These are phyloP conservation scores for Columba guinea DNA, from an alignment of 2,797 vertebrate genomes.

Conservation along the genomic window DNA sequence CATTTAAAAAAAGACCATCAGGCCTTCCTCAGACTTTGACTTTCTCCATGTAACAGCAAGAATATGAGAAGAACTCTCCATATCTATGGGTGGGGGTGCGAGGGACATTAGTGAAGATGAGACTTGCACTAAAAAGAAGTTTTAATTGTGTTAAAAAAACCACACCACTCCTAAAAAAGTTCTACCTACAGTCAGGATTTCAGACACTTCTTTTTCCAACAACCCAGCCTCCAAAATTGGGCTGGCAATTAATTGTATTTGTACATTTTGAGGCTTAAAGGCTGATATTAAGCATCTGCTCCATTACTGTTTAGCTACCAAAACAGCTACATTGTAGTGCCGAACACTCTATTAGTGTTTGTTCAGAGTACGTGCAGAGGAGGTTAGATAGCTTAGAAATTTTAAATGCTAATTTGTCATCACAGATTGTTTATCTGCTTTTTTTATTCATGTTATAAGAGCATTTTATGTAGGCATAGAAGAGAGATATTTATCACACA, in stretches of 20 bases:
- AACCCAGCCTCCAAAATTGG: not conserved
- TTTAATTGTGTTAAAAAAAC: conserved; percentile 17
- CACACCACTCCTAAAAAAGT: accelerated
- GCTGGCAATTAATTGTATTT: conserved; percentile 58
- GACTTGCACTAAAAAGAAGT: not conserved
- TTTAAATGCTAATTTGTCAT: conserved; percentile 60
- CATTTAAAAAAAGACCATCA: not conserved
- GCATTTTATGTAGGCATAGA: not conserved
- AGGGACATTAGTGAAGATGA: not conserved
- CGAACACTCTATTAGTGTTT: conserved; percentile 54
- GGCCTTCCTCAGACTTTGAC: not conserved
- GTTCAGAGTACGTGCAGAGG: conserved; percentile 49
- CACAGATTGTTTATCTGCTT: conserved; percentile 51
- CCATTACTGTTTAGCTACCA: conserved; percentile 41
- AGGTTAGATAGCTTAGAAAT: conserved; percentile 53
- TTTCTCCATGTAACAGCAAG: not conserved
- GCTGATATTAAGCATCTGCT: conserved; percentile 70
- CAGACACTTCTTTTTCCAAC: not conserved
- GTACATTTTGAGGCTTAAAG: conserved; percentile 61
- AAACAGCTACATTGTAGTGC: conserved; percentile 44
- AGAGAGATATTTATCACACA: conserved; percentile 1
- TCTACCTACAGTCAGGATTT: not conserved
- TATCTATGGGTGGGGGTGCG: not conserved
- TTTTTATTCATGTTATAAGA: conserved; percentile 26
- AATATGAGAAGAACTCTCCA: not conserved